phyloP scores from a whole-genome alignment of 2,797 vertebrate genomes.

The Molossus molossus region DNA sequence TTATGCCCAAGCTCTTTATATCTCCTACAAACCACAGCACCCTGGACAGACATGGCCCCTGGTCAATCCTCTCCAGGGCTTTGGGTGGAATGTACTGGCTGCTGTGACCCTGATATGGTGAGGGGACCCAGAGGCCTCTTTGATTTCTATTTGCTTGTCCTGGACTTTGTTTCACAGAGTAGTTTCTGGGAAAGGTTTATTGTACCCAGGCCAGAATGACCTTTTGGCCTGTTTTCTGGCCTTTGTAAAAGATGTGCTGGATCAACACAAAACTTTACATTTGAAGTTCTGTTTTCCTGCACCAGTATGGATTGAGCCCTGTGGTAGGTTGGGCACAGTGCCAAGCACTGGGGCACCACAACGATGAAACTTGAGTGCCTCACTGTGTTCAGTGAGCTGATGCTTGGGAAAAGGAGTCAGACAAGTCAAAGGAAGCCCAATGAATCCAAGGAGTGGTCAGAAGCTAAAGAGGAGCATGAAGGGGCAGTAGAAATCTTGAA shows the following conservation, averaged over 20 bases:
- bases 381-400: not conserved
- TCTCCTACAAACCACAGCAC: not conserved
- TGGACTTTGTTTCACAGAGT: constrained; percentile 77
- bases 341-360: not conserved
- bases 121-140: not conserved
- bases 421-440: not conserved
- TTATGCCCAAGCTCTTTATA: not conserved
- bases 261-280: not conserved
- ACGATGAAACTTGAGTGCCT: not conserved
- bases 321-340: not conserved
- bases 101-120: not conserved
- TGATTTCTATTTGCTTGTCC: constrained; percentile 75
- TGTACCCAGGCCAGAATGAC: constrained; percentile 1
- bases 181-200: constrained; percentile 74
- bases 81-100: not conserved
- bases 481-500: not conserved
- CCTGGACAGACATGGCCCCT: not conserved
- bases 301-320: accelerated
- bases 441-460: not conserved
- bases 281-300: constrained; percentile 33
- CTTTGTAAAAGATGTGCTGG: constrained; percentile 14
- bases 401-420: not conserved
- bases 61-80: not conserved
- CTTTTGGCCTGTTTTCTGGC: constrained; percentile 60
- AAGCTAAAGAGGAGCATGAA: not conserved